Conservation (phyloP, 2,113 vertebrate genomes). For the Enhydra lutris region DNA sequence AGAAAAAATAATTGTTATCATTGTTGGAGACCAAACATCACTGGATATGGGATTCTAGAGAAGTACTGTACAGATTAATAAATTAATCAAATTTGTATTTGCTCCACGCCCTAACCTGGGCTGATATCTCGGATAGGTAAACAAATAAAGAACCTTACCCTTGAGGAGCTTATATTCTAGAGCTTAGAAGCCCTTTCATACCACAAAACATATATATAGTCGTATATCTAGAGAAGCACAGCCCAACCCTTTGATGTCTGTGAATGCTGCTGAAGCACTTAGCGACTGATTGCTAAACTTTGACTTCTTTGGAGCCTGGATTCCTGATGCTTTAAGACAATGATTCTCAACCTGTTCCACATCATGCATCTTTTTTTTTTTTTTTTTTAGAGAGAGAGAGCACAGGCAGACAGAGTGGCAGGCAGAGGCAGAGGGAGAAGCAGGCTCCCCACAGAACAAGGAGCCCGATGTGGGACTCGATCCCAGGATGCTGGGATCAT, state of each 20-base stretch:
- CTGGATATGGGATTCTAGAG: neutral
- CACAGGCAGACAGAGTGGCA: too few relatives aligned
- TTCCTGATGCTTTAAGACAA: neutral
- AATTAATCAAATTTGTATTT: neutral
- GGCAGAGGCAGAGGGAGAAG: too few relatives aligned
- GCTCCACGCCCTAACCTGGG: neutral
- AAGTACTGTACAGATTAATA: neutral
- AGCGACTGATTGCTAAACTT: neutral
- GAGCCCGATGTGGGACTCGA: too few relatives aligned
- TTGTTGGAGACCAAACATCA: neutral
- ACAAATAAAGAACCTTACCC: neutral
- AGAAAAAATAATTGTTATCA: neutral
- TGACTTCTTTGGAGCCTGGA: neutral
- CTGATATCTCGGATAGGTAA: neutral
- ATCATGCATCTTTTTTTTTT: neutral
- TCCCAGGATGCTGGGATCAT: too few relatives aligned
- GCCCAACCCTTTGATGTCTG: neutral
- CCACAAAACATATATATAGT: neutral
- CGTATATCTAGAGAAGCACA: neutral
- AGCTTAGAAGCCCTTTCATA: neutral
- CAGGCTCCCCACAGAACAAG: too few relatives aligned
- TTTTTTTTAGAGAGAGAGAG: too few relatives aligned
- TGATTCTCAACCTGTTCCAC: conserved; percentile 2
- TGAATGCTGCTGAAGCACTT: neutral
- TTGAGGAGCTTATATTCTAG: neutral